Evolutionary conservation across 2,888 invertebrate species (phyloP), one percentile per base, ranked within the genome.

Genomic region (Mimas tiliae): DNA sequence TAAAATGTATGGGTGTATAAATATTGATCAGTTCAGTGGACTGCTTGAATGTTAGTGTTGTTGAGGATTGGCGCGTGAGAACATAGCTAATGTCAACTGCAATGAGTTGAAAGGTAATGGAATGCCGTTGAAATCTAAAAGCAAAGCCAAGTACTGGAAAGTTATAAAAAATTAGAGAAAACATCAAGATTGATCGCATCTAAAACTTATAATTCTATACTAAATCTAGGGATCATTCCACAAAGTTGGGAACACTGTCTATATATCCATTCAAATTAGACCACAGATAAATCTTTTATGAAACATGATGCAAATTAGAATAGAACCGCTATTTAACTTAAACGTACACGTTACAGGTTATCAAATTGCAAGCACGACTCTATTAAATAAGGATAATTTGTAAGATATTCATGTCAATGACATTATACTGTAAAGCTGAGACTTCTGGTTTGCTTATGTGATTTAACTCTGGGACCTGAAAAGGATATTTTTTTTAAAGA

Each of bases 341-440:
- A 27, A 27, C 27, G 27, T 3, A 27, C n/a, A 58, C 38, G 42
- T 58, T 19, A 38, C 58, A 52, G n/a, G 34, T 38, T 62, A 55
- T 68, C 67, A 68, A 69, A 69, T 69, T 69, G 62, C 65, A 70
- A 69, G 12, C 16, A 65, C 67, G 48, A 66, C 14, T 38, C 58
- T 50, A 16, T 69, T 64, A 67, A 70, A 67, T 67, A 63, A 66
- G 70, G 55, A 69, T 70, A 67, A 76, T 70, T 64, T 38, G 62
- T 64, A 70, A 42, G 58, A 77, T 70, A 83, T 80, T 76, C 73
- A 73, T 82, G 80, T 81, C 81, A 85, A 82, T 83, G 80, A 73
- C 76, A 67, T 67, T 68, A 12, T 38, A 12, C 6, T 19, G 19
- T 11, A 1, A 38, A 19, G 11, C 7, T 38, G 38, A 8, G 8